A percentile compares a stretch with the other conserved stretches of the same genome.
phyloP scores from a whole-genome alignment of 2,113 vertebrate species.

The Megaceryle torquata region DNA sequence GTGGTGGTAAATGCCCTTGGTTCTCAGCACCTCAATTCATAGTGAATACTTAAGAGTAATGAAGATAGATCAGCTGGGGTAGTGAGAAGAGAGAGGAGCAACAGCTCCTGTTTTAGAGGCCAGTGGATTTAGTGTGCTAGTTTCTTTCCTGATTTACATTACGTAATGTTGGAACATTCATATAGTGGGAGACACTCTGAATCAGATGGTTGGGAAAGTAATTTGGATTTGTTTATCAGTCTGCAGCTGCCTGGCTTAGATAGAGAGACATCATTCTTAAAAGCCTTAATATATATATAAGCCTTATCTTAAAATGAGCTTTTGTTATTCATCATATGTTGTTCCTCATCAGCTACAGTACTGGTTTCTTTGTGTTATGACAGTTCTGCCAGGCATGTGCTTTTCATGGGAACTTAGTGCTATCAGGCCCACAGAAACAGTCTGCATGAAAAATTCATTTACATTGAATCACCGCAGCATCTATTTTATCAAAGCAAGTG shows the following conservation, averaged over 20 bases:
- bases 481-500: constrained; percentile 49
- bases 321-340: background rate
- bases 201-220: background rate
- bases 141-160: background rate
- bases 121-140: background rate
- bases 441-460: constrained; percentile 52
- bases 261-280: background rate
- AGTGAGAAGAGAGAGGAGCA: background rate
- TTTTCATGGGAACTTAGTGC: background rate
- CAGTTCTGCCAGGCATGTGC: background rate
- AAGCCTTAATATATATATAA: background rate
- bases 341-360: background rate
- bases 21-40: background rate
- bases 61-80: constrained; percentile 8
- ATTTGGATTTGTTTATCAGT: background rate
- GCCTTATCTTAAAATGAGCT: background rate
- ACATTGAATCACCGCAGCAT: background rate
- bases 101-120: background rate
- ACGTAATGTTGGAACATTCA: background rate
- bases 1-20: constrained; percentile 18
- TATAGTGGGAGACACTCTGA: background rate
- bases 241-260: background rate
- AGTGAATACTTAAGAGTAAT: background rate
- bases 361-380: background rate
- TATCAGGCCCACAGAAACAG: constrained; percentile 10